Evolutionary conservation across 2,113 vertebrate species (phyloP).

Genomic region (Cervus canadensis): DNA sequence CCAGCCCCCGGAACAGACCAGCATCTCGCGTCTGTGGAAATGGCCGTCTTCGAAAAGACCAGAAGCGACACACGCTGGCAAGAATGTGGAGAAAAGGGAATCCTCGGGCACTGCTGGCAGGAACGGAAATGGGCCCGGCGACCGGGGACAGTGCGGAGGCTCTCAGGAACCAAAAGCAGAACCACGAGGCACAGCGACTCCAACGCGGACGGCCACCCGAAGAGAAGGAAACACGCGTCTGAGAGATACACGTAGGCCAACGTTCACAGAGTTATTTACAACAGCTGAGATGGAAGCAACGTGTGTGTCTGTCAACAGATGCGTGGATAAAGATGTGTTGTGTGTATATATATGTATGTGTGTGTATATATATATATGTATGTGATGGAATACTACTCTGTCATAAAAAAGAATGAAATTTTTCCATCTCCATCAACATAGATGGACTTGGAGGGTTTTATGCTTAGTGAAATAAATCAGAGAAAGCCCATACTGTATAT

Average conservation of each 20-base stretch:
- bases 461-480: not conserved
- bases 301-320: not conserved
- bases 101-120: not conserved
- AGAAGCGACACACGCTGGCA: not conserved
- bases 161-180: not conserved
- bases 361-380: not conserved
- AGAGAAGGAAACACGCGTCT: rapidly evolving
- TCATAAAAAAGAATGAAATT: not conserved
- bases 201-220: rapidly evolving
- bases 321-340: not conserved
- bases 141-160: rapidly evolving
- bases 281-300: not conserved
- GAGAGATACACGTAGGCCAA: not conserved
- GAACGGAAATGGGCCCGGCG: not conserved
- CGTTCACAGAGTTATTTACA: rapidly evolving
- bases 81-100: not conserved
- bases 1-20: not conserved
- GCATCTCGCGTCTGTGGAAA: not conserved
- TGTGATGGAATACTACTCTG: not conserved
- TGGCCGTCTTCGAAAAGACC: not conserved
- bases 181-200: not conserved
- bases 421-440: not conserved
- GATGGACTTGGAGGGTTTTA: not conserved
- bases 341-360: not conserved
- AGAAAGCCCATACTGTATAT: not conserved